Percentiles rank a stretch among this genome's conserved stretches.
These are phyloP conservation scores for Drosophila gaucha DNA, from an alignment of 2,888 invertebrate genomes.

Conservation along the genomic window DNA sequence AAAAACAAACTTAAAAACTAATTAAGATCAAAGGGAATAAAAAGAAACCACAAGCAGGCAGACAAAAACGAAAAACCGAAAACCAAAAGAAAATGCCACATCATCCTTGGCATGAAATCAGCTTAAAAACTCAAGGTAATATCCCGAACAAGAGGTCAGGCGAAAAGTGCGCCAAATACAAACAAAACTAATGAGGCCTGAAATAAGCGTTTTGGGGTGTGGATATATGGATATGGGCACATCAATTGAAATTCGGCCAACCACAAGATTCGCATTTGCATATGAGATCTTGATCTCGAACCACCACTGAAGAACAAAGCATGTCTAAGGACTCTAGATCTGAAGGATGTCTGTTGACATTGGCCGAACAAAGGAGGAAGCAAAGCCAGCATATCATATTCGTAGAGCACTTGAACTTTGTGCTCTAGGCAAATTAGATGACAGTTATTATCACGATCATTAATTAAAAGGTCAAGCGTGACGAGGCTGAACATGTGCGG, in stretches of 20 bases:
- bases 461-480: constrained; percentile 77
- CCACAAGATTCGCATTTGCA: constrained; percentile 70
- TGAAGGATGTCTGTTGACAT: constrained; percentile 48
- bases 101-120: constrained; percentile 74
- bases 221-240: neutral
- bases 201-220: constrained; percentile 26
- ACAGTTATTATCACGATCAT: constrained; percentile 48
- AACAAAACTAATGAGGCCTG: constrained; percentile 70
- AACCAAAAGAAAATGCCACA: constrained; percentile 55
- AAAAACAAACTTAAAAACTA: constrained; percentile 42
- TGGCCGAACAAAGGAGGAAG: constrained; percentile 23
- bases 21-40: constrained; percentile 50
- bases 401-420: constrained; percentile 37
- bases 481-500: constrained; percentile 38
- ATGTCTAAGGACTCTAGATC: constrained; percentile 10
- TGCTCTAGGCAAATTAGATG: constrained; percentile 52
- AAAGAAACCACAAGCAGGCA: constrained; percentile 24
- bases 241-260: constrained; percentile 51
- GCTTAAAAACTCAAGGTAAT: constrained; percentile 72
- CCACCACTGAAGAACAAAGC: constrained; percentile 24
- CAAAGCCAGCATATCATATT: constrained; percentile 39
- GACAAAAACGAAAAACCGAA: constrained; percentile 17
- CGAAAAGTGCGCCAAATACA: constrained; percentile 68
- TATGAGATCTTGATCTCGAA: constrained; percentile 38
- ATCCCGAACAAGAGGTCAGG: constrained; percentile 46